Evolutionary conservation across 2,888 invertebrate genomes (phyloP).

Genomic region (Conops quadrifasciatus): DNA sequence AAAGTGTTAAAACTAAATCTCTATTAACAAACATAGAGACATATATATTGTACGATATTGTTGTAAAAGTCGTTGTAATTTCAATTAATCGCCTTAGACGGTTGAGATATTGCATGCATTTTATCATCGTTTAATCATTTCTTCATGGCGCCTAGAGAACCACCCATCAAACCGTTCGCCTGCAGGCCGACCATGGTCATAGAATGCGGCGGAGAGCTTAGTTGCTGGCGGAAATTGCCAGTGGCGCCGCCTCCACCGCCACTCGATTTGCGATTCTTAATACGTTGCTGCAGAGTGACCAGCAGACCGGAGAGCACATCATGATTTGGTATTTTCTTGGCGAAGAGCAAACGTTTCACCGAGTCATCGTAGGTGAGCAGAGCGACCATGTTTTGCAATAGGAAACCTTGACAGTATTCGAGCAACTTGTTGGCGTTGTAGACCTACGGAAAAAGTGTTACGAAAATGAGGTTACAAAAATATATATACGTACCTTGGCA

Average conservation of each 20-base stretch:
- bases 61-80: too few species aligned
- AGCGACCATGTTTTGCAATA: conserved; percentile 95
- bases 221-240: conserved; percentile 58
- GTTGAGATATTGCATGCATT: not conserved
- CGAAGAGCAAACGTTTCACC: conserved; percentile 85
- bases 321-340: conserved; percentile 88
- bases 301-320: conserved; percentile 86
- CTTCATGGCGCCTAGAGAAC: conserved; percentile 39
- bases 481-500: conserved; percentile 74
- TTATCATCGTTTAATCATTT: conserved; percentile 27
- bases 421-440: conserved; percentile 86
- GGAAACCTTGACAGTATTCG: conserved; percentile 90
- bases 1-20: too few species aligned
- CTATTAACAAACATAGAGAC: too few species aligned
- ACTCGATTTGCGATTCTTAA: conserved; percentile 71
- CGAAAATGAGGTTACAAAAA: not conserved
- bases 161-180: conserved; percentile 26
- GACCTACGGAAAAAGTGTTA: conserved; percentile 69
- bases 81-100: too few species aligned
- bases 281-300: conserved; percentile 81
- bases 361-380: conserved; percentile 89
- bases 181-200: conserved; percentile 15
- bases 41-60: too few species aligned
- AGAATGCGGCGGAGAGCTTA: conserved; percentile 47
- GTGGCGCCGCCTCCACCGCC: conserved; percentile 37